Evolutionary conservation across 2,113 vertebrate genomes (phyloP), one percentile per base, ranked within the genome.

Genomic region (Antennarius striatus): DNA sequence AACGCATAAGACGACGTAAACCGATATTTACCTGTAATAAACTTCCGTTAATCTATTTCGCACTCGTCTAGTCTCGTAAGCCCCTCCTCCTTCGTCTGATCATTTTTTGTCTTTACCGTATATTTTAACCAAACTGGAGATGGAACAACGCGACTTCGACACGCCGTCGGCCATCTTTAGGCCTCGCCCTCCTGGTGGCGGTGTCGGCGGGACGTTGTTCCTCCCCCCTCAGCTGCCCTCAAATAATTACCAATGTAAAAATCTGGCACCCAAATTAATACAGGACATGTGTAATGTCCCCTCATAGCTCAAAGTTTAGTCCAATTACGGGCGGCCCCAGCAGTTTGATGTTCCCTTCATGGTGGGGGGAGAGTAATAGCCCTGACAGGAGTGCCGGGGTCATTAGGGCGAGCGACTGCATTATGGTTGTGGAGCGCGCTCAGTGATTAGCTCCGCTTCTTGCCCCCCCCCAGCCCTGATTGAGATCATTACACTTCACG

Each of bases 261-360:
- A 79, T 88, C 83, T 90, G 83, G 86, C 86, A 82, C 78, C 79
- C 82, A 86, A 92, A 93, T 92, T 90, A 93, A 92, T 89, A 88
- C 90, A 81, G 84, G 91, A 92, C 93, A 86, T 92, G 89, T 92
- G 88, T 92, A 93, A 93, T 93, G 90, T 92, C 76, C 86, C 81
- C 90, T 89, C 93, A 93, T 93, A 91, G 90, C 91, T 93, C 93
- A 93, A 91, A 91, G 90, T 93, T 93, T 93, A 86, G 91, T 91
- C 90, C 92, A 93, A 93, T 93, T 93, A 93, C 67, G 86, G 89
- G 87, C 81, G 84, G 88, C 85, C 73, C 77, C 86, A 80, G 85
- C 82, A 56, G 83, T 86, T 84, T 89, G 91, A 92, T 88, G 85
- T 86, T 87, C 88, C 88, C 84, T 89, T 88, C 83, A 81, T 75